Evolutionary conservation across 1,140 invertebrate genomes (phyloP).

Genomic region (Cotesia glomerata): DNA sequence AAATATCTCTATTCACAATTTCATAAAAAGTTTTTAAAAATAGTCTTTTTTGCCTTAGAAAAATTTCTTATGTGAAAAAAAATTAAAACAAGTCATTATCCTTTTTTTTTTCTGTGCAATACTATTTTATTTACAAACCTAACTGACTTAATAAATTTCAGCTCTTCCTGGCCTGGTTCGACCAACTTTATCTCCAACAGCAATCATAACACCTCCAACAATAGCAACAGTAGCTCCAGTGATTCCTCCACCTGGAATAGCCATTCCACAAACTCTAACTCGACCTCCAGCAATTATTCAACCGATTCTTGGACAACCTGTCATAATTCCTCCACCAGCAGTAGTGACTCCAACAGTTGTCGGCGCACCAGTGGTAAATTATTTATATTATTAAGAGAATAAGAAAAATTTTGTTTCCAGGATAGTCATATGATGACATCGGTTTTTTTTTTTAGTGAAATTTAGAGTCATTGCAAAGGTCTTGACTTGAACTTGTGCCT

Average conservation of each 20-base stretch:
- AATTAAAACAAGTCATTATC: too few species aligned
- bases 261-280: conserved; percentile 66
- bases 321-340: conserved; percentile 64
- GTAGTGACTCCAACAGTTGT: conserved; percentile 67
- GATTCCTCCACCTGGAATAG: conserved; percentile 68
- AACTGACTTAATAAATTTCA: conserved; percentile 35
- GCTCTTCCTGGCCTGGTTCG: conserved; percentile 59
- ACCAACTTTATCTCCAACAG: conserved; percentile 51
- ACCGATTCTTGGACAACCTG: conserved; percentile 58
- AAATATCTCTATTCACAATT: too few species aligned
- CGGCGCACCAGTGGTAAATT: conserved; percentile 55
- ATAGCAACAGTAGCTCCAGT: conserved; percentile 55
- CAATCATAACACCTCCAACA: conserved; percentile 62
- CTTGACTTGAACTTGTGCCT: too few species aligned
- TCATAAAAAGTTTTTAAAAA: too few species aligned
- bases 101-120: too few species aligned
- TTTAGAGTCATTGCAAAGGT: too few species aligned
- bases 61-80: too few species aligned
- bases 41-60: too few species aligned
- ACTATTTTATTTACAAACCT: conserved; percentile 4
- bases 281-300: conserved; percentile 60
- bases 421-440: too few species aligned
- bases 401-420: too few species aligned
- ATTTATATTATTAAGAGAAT: too few species aligned
- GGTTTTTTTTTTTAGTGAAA: too few species aligned